Evolutionary conservation across 2,888 invertebrate species (phyloP).

Genomic region (Cheilosia grossa): DNA sequence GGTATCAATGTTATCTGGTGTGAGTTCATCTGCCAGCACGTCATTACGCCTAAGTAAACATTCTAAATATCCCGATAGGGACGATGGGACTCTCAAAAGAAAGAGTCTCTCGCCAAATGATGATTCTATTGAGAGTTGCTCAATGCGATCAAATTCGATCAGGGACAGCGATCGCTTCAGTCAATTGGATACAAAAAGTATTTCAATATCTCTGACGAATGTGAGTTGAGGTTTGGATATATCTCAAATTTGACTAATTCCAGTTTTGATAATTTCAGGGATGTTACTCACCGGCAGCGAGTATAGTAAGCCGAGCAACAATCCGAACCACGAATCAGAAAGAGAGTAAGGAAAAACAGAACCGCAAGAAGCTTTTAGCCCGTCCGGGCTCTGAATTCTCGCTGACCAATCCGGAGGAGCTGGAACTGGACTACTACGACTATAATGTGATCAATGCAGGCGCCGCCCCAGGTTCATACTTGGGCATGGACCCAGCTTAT

Average conservation of each 20-base stretch:
- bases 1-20: conserved; percentile 81
- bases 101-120: conserved; percentile 78
- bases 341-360: conserved; percentile 91
- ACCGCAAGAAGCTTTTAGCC: conserved; percentile 87
- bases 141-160: conserved; percentile 78
- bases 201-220: conserved; percentile 79
- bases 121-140: conserved; percentile 79
- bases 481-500: conserved; percentile 95
- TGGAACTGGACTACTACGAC: conserved; percentile 94
- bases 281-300: conserved; percentile 89
- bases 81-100: conserved; percentile 80
- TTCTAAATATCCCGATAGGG: conserved; percentile 81
- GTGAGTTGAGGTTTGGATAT: conserved; percentile 76
- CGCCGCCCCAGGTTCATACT: conserved; percentile 92
- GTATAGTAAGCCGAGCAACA: conserved; percentile 87
- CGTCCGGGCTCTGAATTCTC: conserved; percentile 91
- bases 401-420: conserved; percentile 88
- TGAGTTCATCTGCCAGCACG: conserved; percentile 81
- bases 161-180: conserved; percentile 76
- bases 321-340: conserved; percentile 88
- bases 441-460: conserved; percentile 93
- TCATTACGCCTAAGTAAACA: conserved; percentile 78
- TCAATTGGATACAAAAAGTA: conserved; percentile 77
- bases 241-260: background rate
- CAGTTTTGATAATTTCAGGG: conserved; percentile 84